These are phyloP conservation scores for Drosophila ezoana DNA, from an alignment of 2,888 invertebrate genomes.

Conservation along the genomic window DNA sequence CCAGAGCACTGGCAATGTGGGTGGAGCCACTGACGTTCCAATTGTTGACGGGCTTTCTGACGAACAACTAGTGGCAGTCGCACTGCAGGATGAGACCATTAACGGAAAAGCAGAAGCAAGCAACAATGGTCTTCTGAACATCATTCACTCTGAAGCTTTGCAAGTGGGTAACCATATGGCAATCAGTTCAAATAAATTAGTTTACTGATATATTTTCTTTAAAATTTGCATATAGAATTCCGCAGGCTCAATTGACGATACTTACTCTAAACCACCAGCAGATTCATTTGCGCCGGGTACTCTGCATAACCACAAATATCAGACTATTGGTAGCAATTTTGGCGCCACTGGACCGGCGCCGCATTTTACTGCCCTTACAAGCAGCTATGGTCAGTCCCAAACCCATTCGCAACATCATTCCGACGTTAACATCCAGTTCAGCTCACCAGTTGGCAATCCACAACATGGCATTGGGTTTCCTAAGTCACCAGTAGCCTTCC, in stretches of 20 bases:
- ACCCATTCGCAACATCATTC: slow-evolving; percentile 43
- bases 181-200: slow-evolving; percentile 29
- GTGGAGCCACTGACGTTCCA: slow-evolving; percentile 29
- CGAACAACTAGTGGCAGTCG: slow-evolving; percentile 83
- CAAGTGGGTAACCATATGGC: slow-evolving; percentile 49
- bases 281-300: slow-evolving; percentile 85
- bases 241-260: slow-evolving; percentile 83
- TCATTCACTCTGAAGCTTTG: slow-evolving; percentile 67
- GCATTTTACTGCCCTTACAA: slow-evolving; percentile 48
- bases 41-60: slow-evolving; percentile 79
- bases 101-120: slow-evolving; percentile 57
- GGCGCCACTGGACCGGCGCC: slow-evolving; percentile 80
- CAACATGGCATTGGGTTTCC: slow-evolving; percentile 74
- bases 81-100: slow-evolving; percentile 73
- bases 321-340: slow-evolving; percentile 53
- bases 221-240: slow-evolving; percentile 50
- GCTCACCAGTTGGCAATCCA: slow-evolving; percentile 76
- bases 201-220: background rate
- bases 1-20: slow-evolving; percentile 33
- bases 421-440: slow-evolving; percentile 80
- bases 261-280: slow-evolving; percentile 84
- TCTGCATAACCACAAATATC: slow-evolving; percentile 73
- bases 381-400: slow-evolving; percentile 34
- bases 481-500: slow-evolving; percentile 88
- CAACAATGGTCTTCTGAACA: slow-evolving; percentile 66